phyloP scores from a whole-genome alignment of 2,113 vertebrate genomes.

The Seriola rivoliana region DNA sequence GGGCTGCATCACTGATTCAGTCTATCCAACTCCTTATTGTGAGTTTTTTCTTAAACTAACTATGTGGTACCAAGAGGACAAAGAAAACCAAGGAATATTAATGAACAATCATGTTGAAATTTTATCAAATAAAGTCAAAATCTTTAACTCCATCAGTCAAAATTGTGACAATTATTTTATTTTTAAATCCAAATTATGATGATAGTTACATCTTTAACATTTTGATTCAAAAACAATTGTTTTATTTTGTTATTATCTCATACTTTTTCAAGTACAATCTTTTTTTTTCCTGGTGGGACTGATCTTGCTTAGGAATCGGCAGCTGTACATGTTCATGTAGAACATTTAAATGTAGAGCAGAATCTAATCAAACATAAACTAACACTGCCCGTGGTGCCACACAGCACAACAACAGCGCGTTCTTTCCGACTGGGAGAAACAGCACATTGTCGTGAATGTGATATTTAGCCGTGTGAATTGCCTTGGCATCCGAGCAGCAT shows the following conservation, averaged over 20 bases:
- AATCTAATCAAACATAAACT: neutral
- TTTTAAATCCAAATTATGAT: neutral
- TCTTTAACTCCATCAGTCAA: too few species aligned
- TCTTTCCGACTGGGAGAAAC: neutral
- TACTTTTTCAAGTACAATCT: neutral
- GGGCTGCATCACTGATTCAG: too few species aligned
- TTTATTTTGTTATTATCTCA: neutral
- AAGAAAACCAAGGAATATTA: too few species aligned
- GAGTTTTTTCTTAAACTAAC: too few species aligned
- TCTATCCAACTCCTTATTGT: too few species aligned
- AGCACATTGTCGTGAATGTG: constrained; percentile 5
- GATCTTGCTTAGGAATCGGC: neutral
- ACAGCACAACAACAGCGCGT: neutral
- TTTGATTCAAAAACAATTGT: neutral
- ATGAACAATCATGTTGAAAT: too few species aligned
- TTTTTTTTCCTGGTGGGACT: neutral
- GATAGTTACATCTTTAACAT: neutral
- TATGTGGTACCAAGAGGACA: too few species aligned
- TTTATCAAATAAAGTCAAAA: too few species aligned
- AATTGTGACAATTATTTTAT: too few species aligned
- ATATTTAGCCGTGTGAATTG: constrained; percentile 11
- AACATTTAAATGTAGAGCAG: neutral
- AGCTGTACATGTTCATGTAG: neutral
- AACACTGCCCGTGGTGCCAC: neutral
- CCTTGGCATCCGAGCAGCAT: neutral